Evolutionary conservation across 2,888 invertebrate species (phyloP), one percentile per base, ranked within the genome.

Genomic region (Kuschelorhynchus macadamiae): DNA sequence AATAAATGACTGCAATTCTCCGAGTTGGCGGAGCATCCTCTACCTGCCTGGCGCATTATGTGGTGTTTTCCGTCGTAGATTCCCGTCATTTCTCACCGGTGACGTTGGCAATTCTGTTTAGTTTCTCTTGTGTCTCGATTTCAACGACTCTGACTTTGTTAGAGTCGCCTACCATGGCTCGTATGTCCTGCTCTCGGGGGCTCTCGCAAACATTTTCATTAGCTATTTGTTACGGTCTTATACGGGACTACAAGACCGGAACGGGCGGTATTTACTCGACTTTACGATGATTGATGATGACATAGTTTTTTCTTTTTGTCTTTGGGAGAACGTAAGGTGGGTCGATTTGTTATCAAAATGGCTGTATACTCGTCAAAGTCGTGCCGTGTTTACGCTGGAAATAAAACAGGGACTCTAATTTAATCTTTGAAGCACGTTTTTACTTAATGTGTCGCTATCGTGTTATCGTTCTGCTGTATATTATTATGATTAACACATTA

Each of bases 1-100:
- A 66, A 83, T 79, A 82, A 82, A 83, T 83, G 81, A 78, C 74
- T 73, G 79, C 82, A 80, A 82, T 83, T 81, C 81, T 73, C 73
- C 72, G 74, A 80, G 77, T 77, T 80, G 81, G 79, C 80, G 73
- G 75, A 70, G 65, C 73, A 71, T 74, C 73, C 73, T 74, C 74
- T 78, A 76, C 76, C 76, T 78, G 76, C 73, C 71, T 75, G 70
- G 72, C 71, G 75, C 73, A 72, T 73, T 75, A 73, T 74, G 72
- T 74, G 73, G 75, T 76, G 76, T 76, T 77, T 77, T 76, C 76
- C 73, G 76, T 75, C 71, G 73, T 72, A 76, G 76, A 75, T 76
- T 75, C 72, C 70, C 78, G 78, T 79, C 81, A 82, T 83, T 81
- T 82, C 81, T 82, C 81, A 81, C 77, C 79, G 79, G 78, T 78